These are phyloP conservation scores for Saccostrea glomerata DNA, from an alignment of 1,140 invertebrate genomes.

Conservation along the genomic window DNA sequence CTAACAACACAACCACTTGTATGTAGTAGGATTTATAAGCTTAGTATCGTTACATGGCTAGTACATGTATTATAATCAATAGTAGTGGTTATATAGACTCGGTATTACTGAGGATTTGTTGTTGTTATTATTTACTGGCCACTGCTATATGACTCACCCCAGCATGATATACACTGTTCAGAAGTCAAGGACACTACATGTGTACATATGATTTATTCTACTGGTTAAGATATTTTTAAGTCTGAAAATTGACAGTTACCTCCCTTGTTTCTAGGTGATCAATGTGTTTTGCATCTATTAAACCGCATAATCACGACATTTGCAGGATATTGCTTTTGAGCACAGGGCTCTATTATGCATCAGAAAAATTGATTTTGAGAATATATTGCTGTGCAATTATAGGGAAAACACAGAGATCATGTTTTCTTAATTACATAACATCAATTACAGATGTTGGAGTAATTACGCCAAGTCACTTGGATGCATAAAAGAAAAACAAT, in stretches of 20 bases:
- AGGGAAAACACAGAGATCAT: background rate
- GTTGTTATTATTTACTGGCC: slow-evolving; percentile 27
- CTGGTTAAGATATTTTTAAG: background rate
- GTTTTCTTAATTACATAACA: slow-evolving; percentile 20
- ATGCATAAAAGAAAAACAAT: background rate
- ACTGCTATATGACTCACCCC: background rate
- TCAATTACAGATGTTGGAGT: slow-evolving; percentile 1
- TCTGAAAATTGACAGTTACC: background rate
- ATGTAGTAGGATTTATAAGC: slow-evolving; percentile 11
- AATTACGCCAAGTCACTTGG: background rate
- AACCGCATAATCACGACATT: background rate
- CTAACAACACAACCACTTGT: background rate
- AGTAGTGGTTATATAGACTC: background rate
- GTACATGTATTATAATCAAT: slow-evolving; percentile 16
- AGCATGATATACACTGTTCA: slow-evolving; percentile 16
- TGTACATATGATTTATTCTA: background rate
- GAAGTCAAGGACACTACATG: slow-evolving; percentile 6
- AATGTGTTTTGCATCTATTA: background rate
- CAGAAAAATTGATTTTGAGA: background rate
- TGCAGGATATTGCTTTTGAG: background rate
- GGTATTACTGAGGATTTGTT: background rate
- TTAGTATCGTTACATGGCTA: background rate
- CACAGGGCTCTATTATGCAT: background rate
- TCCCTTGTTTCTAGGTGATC: background rate
- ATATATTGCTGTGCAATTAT: background rate